phyloP scores from a whole-genome alignment of 2,888 invertebrate genomes.

The Bibio marci region DNA sequence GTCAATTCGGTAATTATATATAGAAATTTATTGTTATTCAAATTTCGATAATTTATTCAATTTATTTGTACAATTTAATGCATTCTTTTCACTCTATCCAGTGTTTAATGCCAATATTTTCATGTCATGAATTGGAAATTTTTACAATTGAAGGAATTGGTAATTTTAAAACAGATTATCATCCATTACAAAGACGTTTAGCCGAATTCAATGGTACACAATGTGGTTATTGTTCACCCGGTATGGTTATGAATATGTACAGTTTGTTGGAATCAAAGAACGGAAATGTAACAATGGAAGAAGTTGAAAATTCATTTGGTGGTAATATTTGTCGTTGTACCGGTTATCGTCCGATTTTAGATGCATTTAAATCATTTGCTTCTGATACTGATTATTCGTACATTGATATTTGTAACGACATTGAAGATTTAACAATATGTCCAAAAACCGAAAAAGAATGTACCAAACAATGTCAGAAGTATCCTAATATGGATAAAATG shows the following conservation, averaged over 20 bases:
- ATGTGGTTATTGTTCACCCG: conserved; percentile 58
- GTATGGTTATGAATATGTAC: conserved; percentile 49
- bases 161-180: conserved; percentile 36
- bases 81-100: no score
- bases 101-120: conserved; percentile 40
- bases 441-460: no score
- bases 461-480: no score
- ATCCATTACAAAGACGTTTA: conserved; percentile 42
- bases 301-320: conserved; percentile 60
- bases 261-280: conserved; percentile 35
- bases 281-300: conserved; percentile 36
- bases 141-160: conserved; percentile 52
- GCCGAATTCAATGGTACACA: conserved; percentile 49
- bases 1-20: conserved; percentile 14
- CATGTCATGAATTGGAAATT: conserved; percentile 44
- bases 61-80: no score
- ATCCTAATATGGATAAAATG: no score
- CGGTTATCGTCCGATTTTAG: conserved; percentile 60
- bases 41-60: no score
- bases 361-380: conserved; percentile 61
- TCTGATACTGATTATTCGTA: conserved; percentile 34
- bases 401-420: conserved; percentile 19
- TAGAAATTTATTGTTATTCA: no score
- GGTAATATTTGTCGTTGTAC: conserved; percentile 67
- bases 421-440: conserved; percentile 23